Base-by-base conservation (phyloP, 2,113 vertebrate species). In the Carollia perspicillata region DNA sequence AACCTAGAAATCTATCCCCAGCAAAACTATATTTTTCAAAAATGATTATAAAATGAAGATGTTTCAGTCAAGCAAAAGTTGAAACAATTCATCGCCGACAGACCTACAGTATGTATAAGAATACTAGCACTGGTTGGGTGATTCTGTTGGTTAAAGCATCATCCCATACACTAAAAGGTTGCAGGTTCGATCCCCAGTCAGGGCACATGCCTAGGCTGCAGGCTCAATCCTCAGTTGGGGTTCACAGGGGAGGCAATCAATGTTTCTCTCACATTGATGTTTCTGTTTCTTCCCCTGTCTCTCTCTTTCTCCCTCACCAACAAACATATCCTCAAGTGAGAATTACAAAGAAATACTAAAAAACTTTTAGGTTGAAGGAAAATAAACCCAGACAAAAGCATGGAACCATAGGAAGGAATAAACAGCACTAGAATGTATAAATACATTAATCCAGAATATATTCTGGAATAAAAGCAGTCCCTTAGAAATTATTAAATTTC, bases 11-110 rank as follows among this genome's bases (percentile, higher is more conserved):
- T 89, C 26, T 60, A 72, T 72, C 33, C 9, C 5, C n/a, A 80
- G 72, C 53, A 96, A 95, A 94, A 93, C 74, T 69, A 94, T 44
- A 94, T 44, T 12, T 30, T 42, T 90, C 40, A 81, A 66, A 92
- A 58, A 80, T 85, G 30, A 37, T 63, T 66, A 37, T 63, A 74
- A 95, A 79, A 42, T 72, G 49, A 95, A 86, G 37, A 86, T 74
- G 23, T 72, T 92, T 81, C 84, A 87, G 44, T 58, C 22, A 90
- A 77, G 72, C 42, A 80, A 66, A 83, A 77, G 26, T 63, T 84
- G 55, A 95, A 95, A 47, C 28, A 94, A 84, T 66, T 84, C 80
- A 90, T 3, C 74, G 71, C n/a, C n/a, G 69, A 40, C n/a, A 81
- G 26, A 90, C 40, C 28, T 42, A 8, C n/a, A 63, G 22, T 51